Base-by-base conservation (phyloP, 1,140 invertebrate species). In the Ganaspis sp. region DNA sequence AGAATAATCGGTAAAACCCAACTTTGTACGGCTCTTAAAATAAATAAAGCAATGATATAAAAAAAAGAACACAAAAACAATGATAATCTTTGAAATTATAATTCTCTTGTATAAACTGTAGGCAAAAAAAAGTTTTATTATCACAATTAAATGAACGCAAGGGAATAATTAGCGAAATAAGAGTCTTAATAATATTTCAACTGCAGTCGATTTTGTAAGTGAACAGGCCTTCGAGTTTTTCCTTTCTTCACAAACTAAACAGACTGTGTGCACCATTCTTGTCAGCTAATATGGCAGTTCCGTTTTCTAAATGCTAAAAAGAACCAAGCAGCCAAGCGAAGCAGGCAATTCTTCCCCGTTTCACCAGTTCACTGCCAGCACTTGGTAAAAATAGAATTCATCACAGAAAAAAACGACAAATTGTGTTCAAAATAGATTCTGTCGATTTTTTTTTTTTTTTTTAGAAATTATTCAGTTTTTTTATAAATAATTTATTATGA, bases 201-300 rank as follows among this genome's bases (percentile, higher is more conserved):
- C 2, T 6, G 29, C 29, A 3, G 29, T 34, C 29, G 29, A 34
- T 34, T 34, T 34, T 34, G 29, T 49, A 17, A n/a, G 42, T 49
- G 42, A 49, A 49, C 42, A 49, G 42, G 17, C 42, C 42, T 49
- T 49, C 9, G 42, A 17, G 42, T 49, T 49, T 49, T 49, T 42
- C 40, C 6, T 6, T 34, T 2, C 29, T 45, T 12, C 12, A 15
- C 42, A 45, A 45, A 45, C 42, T 23, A 64, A 5, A 23, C 11
- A 64, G 21, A 64, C 54, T 15, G 2, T 64, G 54, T 64, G 23
- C 54, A 64, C 26, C 21, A 23, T 64, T 64, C 54, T 64, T 64
- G 23, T 64, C 54, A 64, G 54, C 54, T 64, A 64, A 64, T 64
- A 64, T 64, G 54, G 54, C 21, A 64, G 54, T 64, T 64, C 54